These are phyloP conservation scores for Vannuccia rotundouncinata DNA, from an alignment of 2,888 invertebrate species.

Conservation along the genomic window DNA sequence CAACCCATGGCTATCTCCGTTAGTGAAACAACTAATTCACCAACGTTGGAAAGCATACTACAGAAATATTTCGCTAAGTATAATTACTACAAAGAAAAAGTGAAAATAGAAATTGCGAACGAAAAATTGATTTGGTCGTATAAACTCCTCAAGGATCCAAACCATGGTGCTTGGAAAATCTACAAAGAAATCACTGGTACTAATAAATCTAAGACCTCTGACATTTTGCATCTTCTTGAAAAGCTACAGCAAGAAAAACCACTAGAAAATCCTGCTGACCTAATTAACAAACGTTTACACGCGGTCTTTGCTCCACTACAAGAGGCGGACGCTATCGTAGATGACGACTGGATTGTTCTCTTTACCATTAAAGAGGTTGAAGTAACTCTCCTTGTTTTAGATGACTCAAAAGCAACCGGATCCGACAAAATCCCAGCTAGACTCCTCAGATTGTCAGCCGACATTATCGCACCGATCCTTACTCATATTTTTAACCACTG, in stretches of 20 bases:
- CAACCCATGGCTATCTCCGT: not conserved
- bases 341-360: not conserved
- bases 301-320: not conserved
- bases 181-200: conserved; percentile 16
- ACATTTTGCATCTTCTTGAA: not conserved
- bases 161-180: conserved; percentile 19
- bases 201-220: not conserved
- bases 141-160: conserved; percentile 26
- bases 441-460: not conserved
- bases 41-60: not conserved
- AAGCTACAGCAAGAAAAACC: not conserved
- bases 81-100: not conserved
- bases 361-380: not conserved
- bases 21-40: not conserved
- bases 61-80: not conserved
- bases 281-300: not conserved
- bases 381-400: not conserved
- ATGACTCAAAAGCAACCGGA: not conserved
- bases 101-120: not conserved
- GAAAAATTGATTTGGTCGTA: conserved; percentile 11
- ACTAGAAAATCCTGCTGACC: not conserved
- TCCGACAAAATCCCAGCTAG: not conserved
- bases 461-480: not conserved
- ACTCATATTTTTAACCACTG: not conserved
- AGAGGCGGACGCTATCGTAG: not conserved